phyloP scores from a whole-genome alignment of 2,113 vertebrate genomes.

The Hemichromis elongatus region DNA sequence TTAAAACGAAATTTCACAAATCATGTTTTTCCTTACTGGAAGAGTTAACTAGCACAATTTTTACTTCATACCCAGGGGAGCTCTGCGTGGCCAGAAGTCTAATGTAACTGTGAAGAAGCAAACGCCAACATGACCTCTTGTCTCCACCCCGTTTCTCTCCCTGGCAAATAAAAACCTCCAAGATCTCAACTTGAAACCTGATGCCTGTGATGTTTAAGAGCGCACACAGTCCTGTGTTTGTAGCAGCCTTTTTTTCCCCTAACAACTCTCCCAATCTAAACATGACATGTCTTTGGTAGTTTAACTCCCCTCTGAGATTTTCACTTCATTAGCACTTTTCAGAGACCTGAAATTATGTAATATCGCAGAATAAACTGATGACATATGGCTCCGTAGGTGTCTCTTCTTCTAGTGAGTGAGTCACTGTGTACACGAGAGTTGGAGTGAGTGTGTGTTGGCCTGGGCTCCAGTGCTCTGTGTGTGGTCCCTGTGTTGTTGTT shows the following conservation, averaged over 20 bases:
- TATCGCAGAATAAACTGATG: not conserved
- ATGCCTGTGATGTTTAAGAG: conserved; percentile 33
- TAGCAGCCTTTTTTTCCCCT: not conserved
- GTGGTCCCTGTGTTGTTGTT: conserved; percentile 59
- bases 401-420: not conserved
- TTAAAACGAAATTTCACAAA: not conserved
- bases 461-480: conserved; percentile 51
- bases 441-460: conserved; percentile 16
- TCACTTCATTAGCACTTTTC: not conserved
- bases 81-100: not conserved
- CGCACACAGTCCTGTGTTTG: conserved; percentile 14
- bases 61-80: not conserved
- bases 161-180: conserved; percentile 8
- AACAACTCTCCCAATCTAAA: conserved; percentile 39
- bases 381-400: not conserved
- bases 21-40: not conserved
- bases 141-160: conserved; percentile 2
- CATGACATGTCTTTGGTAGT: conserved; percentile 40
- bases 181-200: conserved; percentile 30
- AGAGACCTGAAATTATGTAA: not conserved
- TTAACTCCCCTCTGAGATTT: not conserved
- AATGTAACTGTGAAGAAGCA: not conserved
- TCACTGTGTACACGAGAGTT: not conserved
- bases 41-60: not conserved
- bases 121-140: not conserved